phyloP scores from a whole-genome alignment of 1,140 invertebrate species.

The Nasonia vitripennis region DNA sequence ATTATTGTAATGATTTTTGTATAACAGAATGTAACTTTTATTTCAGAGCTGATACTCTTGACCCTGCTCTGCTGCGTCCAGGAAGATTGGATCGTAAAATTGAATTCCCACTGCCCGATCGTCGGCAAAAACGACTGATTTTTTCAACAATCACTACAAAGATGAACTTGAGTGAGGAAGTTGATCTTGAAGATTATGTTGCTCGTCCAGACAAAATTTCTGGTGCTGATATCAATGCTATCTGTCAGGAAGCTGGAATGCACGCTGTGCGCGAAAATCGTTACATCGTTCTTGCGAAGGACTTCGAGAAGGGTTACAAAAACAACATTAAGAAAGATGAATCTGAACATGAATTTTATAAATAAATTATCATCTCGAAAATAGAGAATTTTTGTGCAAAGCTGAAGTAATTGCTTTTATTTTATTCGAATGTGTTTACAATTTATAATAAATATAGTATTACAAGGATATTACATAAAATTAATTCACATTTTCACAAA shows the following conservation, averaged over 20 bases:
- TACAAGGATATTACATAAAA: conserved; percentile 32
- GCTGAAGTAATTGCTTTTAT: conserved; percentile 24
- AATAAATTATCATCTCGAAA: conserved; percentile 86
- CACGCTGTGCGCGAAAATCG: conserved; percentile 99
- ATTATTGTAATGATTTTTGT: not conserved
- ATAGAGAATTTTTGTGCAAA: conserved; percentile 31
- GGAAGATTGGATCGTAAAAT: conserved; percentile 99
- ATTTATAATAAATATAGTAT: conserved; percentile 46
- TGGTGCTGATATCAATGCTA: conserved; percentile 99
- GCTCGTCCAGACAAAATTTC: conserved; percentile 98
- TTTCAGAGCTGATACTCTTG: conserved; percentile 93
- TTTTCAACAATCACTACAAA: conserved; percentile 98
- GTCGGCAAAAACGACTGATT: conserved; percentile 97
- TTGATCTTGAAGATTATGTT: conserved; percentile 99
- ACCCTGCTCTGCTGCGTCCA: conserved; percentile 97
- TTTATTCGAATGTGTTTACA: conserved; percentile 48
- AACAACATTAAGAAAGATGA: conserved; percentile 99
- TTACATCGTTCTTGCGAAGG: conserved; percentile 98
- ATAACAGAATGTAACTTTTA: conserved; percentile 51
- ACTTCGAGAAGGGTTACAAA: conserved; percentile 99
- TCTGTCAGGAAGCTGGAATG: conserved; percentile 97
- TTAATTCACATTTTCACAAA: conserved; percentile 31
- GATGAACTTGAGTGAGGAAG: conserved; percentile 99
- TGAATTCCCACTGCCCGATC: conserved; percentile 98
- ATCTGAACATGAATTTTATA: conserved; percentile 99